Percentiles rank a stretch among this genome's conserved stretches.
phyloP scores from a whole-genome alignment of 2,797 vertebrate species.

The Hyperoplus immaculatus region DNA sequence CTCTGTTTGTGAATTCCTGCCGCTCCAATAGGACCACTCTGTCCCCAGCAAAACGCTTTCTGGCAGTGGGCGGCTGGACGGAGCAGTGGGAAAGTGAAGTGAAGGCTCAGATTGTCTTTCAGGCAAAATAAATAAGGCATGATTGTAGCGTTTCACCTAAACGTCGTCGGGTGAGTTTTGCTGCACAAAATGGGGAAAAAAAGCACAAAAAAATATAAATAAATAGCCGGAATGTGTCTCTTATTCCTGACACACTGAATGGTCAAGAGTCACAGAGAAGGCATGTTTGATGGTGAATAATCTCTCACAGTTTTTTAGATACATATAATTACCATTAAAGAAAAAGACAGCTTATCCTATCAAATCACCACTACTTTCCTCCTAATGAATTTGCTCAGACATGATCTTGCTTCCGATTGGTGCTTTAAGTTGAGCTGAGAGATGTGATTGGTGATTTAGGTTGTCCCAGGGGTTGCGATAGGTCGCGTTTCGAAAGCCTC shows the following conservation, averaged over 20 bases:
- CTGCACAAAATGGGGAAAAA: constrained; percentile 12
- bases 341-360: constrained; percentile 25
- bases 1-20: constrained; percentile 83
- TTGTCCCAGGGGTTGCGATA: constrained; percentile 34
- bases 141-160: constrained; percentile 49
- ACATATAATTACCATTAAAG: not conserved
- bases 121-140: constrained; percentile 69
- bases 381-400: constrained; percentile 8
- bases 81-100: constrained; percentile 74
- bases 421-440: constrained; percentile 15
- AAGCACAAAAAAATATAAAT: constrained; percentile 14
- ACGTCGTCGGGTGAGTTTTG: constrained; percentile 27
- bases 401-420: constrained; percentile 22
- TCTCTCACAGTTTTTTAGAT: constrained; percentile 25
- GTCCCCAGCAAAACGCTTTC: constrained; percentile 78
- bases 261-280: constrained; percentile 29
- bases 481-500: constrained; percentile 38
- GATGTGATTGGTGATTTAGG: constrained; percentile 45
- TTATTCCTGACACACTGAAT: constrained; percentile 29
- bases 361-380: constrained; percentile 25
- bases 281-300: constrained; percentile 26
- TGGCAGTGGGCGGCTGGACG: constrained; percentile 73
- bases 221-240: constrained; percentile 30
- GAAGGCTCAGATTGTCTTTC: constrained; percentile 65
- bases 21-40: constrained; percentile 75